phyloP scores from a whole-genome alignment of 2,888 invertebrate genomes.

The Dryobotodes eremita region DNA sequence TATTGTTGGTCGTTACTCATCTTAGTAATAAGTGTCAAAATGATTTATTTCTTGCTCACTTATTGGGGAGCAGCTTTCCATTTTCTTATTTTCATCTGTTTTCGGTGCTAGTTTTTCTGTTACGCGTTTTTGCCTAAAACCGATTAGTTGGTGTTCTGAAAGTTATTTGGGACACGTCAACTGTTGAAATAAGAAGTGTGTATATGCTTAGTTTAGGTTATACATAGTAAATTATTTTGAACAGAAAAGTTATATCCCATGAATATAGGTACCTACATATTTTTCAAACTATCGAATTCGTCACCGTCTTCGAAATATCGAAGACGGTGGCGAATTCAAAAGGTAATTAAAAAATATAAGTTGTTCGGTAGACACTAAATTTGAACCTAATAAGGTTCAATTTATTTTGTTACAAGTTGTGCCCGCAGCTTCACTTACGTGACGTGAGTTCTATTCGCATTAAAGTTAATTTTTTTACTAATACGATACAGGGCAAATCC shows the following conservation, averaged over 20 bases:
- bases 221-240: neutral
- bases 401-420: neutral
- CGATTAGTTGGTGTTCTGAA: slow-evolving; percentile 34
- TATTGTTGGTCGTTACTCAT: slow-evolving; percentile 80
- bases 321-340: too few species aligned
- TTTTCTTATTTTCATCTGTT: slow-evolving; percentile 63
- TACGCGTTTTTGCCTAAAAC: slow-evolving; percentile 24
- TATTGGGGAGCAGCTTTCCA: slow-evolving; percentile 69
- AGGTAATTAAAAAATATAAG: too few species aligned
- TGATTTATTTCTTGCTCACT: slow-evolving; percentile 77
- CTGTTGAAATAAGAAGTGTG: slow-evolving; percentile 6
- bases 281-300: neutral
- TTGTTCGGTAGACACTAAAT: too few species aligned
- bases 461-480: too few species aligned
- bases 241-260: neutral
- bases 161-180: slow-evolving; percentile 36
- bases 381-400: neutral
- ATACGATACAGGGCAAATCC: too few species aligned
- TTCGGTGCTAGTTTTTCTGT: slow-evolving; percentile 41
- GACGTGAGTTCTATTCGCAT: neutral
- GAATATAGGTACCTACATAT: neutral
- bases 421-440: neutral
- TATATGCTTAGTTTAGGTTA: neutral
- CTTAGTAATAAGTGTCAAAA: slow-evolving; percentile 81
- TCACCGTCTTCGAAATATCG: neutral